phyloP scores from a whole-genome alignment of 2,888 invertebrate species.

The Trypoxylon attenuatum region DNA sequence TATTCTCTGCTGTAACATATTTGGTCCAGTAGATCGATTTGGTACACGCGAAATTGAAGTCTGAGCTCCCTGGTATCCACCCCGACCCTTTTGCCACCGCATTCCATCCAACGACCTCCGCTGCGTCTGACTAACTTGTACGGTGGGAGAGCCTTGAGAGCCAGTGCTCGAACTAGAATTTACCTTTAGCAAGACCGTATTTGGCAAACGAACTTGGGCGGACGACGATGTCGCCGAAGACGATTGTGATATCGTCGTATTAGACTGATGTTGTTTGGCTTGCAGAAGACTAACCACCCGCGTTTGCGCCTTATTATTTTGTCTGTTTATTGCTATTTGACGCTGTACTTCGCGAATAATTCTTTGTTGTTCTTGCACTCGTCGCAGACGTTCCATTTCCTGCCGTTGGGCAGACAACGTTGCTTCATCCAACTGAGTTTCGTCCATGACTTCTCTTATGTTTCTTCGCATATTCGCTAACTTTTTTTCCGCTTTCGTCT shows the following conservation, averaged over 20 bases:
- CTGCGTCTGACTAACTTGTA: constrained; percentile 56
- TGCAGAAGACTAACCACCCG: constrained; percentile 84
- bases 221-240: constrained; percentile 55
- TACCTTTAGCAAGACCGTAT: constrained; percentile 70
- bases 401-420: constrained; percentile 94
- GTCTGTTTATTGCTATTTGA: constrained; percentile 85
- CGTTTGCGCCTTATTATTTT: constrained; percentile 81
- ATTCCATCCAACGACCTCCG: constrained; percentile 64
- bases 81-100: constrained; percentile 70
- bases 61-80: constrained; percentile 62
- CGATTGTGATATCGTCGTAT: constrained; percentile 68
- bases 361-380: constrained; percentile 90
- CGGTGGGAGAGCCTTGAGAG: constrained; percentile 44
- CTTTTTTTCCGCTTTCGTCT: constrained; percentile 69
- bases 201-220: constrained; percentile 69
- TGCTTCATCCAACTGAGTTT: constrained; percentile 93
- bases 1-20: constrained; percentile 67
- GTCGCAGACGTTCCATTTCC: constrained; percentile 90
- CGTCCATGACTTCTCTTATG: constrained; percentile 95
- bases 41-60: constrained; percentile 69
- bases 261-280: constrained; percentile 76
- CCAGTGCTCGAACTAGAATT: constrained; percentile 62
- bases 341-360: constrained; percentile 88
- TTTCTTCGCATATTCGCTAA: constrained; percentile 85
- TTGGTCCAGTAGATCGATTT: constrained; percentile 57